phyloP scores from a whole-genome alignment of 2,888 invertebrate genomes.

The Mechanitis mazaeus region DNA sequence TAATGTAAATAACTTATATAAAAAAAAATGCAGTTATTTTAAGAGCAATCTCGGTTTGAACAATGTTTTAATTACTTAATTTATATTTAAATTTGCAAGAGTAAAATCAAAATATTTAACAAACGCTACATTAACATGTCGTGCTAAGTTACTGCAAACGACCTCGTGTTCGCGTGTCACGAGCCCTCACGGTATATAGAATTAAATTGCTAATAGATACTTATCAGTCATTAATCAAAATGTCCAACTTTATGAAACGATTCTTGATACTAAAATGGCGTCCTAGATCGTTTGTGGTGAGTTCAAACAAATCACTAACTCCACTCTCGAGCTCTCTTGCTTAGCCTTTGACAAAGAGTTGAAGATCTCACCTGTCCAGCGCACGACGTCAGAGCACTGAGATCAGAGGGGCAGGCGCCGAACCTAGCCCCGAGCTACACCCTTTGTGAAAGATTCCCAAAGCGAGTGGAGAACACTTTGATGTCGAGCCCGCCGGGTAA shows the following conservation, averaged over 20 bases:
- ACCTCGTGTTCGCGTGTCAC: constrained; percentile 51
- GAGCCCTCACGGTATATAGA: constrained; percentile 51
- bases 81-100: constrained; percentile 1
- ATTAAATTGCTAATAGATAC: constrained; percentile 55
- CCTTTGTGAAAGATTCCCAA: constrained; percentile 68
- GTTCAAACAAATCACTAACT: constrained; percentile 21
- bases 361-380: constrained; percentile 57
- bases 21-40: constrained; percentile 21
- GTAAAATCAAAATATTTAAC: constrained; percentile 19
- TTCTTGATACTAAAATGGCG: constrained; percentile 33
- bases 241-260: constrained; percentile 40
- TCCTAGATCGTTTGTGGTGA: constrained; percentile 13
- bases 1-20: constrained; percentile 36
- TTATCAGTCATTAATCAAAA: constrained; percentile 61
- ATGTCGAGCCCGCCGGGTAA: constrained; percentile 67
- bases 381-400: constrained; percentile 42
- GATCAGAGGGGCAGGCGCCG: constrained; percentile 50
- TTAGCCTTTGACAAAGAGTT: constrained; percentile 47
- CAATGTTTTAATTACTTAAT: background rate
- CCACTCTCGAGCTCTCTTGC: constrained; percentile 24
- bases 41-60: background rate
- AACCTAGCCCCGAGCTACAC: constrained; percentile 61
- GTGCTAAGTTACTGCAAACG: constrained; percentile 45
- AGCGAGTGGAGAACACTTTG: constrained; percentile 61
- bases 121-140: constrained; percentile 38